Conservation (phyloP, 2,888 invertebrate species). For the Margaritifera margaritifera region DNA sequence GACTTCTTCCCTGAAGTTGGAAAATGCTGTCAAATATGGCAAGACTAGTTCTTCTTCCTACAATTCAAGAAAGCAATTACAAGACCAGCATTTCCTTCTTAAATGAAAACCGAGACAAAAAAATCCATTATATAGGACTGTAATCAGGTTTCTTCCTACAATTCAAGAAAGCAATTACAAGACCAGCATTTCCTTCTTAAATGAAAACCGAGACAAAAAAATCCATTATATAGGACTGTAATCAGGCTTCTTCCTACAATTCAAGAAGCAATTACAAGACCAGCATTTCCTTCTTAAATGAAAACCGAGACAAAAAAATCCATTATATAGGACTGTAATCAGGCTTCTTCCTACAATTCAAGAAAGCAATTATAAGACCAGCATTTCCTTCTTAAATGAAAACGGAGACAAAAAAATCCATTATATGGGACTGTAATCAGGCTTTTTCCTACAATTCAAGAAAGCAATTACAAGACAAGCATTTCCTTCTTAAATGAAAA, state of each 20-base stretch:
- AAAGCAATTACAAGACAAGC: not conserved
- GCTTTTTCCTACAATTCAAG: constrained; percentile 77
- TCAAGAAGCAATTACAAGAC: not conserved
- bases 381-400: not conserved
- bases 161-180: constrained; percentile 1
- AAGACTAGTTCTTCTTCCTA: constrained; percentile 85
- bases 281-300: not conserved
- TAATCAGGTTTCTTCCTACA: constrained; percentile 77
- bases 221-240: not conserved
- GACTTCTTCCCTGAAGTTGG: constrained; percentile 88
- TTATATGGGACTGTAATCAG: not conserved
- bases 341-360: constrained; percentile 77
- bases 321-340: not conserved
- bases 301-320: not conserved
- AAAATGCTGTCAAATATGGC: constrained; percentile 90
- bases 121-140: not conserved
- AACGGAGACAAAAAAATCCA: not conserved
- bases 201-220: not conserved
- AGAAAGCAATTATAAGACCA: not conserved
- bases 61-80: constrained; percentile 6
- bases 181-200: not conserved
- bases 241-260: constrained; percentile 77
- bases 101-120: not conserved
- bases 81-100: not conserved
- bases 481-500: not conserved